These are phyloP conservation scores for Dryococelus australis DNA, from an alignment of 2,888 invertebrate genomes.

Conservation along the genomic window DNA sequence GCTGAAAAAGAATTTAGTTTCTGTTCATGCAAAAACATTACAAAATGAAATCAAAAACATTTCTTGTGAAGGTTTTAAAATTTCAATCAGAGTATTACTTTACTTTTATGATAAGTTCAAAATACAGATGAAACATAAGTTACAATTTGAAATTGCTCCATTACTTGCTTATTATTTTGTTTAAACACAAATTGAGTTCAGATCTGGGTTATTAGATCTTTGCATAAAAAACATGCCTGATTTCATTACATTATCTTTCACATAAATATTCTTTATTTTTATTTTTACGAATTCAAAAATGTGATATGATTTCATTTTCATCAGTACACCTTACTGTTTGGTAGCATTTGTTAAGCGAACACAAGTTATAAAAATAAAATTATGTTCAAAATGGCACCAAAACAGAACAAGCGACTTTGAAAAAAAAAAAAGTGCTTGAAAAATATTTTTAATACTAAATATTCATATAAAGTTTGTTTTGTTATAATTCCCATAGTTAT, in stretches of 20 bases:
- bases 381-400: not conserved
- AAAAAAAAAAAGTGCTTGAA: too few relatives aligned
- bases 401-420: not conserved
- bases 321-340: not conserved
- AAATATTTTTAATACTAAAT: too few relatives aligned
- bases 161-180: not conserved
- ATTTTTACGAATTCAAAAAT: conserved; percentile 6
- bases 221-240: not conserved
- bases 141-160: not conserved
- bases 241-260: conserved; percentile 25
- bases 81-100: not conserved
- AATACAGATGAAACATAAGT: not conserved
- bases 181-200: not conserved
- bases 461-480: too few relatives aligned
- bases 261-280: conserved; percentile 13
- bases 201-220: not conserved
- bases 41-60: not conserved
- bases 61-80: not conserved
- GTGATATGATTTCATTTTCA: not conserved
- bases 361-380: not conserved
- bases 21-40: conserved; percentile 29
- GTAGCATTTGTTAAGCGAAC: not conserved
- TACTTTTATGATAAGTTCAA: not conserved
- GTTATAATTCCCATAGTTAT: too few relatives aligned
- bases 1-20: conserved; percentile 25